Evolutionary conservation across 1,140 invertebrate species (phyloP).

Genomic region (Adelges cooleyi): DNA sequence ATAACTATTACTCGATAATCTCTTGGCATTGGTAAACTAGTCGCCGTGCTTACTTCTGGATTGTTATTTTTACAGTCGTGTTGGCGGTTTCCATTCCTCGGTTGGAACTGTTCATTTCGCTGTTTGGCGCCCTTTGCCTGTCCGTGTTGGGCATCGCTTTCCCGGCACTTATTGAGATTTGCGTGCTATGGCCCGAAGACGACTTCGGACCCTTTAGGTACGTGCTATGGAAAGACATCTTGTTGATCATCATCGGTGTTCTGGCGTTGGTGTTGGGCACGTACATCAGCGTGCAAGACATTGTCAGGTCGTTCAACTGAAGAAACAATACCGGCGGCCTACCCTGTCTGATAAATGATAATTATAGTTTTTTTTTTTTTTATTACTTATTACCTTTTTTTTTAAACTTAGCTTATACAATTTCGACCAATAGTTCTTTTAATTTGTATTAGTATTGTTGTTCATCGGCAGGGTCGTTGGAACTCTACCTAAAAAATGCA

Average conservation of each 20-base stretch:
- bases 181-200: slow-evolving; percentile 44
- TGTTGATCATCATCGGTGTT: slow-evolving; percentile 55
- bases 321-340: no score
- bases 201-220: slow-evolving; percentile 40
- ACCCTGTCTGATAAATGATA: no score
- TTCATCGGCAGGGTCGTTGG: no score
- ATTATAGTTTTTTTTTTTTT: no score
- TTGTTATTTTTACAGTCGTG: slow-evolving; percentile 47
- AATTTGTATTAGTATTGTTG: no score
- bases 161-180: slow-evolving; percentile 67
- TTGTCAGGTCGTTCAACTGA: slow-evolving; percentile 38
- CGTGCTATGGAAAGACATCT: slow-evolving; percentile 50
- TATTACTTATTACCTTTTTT: no score
- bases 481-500: no score
- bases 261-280: slow-evolving; percentile 57
- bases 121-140: slow-evolving; percentile 69
- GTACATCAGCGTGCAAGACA: slow-evolving; percentile 52
- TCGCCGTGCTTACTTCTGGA: no score
- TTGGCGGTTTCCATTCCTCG: slow-evolving; percentile 61
- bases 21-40: no score
- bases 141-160: slow-evolving; percentile 70
- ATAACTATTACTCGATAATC: no score
- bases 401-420: no score
- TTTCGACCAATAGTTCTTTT: no score
- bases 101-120: slow-evolving; percentile 69